Evolutionary conservation across 2,797 vertebrate species (phyloP), one percentile per base, ranked within the genome.

Genomic region (Lerista edwardsae): DNA sequence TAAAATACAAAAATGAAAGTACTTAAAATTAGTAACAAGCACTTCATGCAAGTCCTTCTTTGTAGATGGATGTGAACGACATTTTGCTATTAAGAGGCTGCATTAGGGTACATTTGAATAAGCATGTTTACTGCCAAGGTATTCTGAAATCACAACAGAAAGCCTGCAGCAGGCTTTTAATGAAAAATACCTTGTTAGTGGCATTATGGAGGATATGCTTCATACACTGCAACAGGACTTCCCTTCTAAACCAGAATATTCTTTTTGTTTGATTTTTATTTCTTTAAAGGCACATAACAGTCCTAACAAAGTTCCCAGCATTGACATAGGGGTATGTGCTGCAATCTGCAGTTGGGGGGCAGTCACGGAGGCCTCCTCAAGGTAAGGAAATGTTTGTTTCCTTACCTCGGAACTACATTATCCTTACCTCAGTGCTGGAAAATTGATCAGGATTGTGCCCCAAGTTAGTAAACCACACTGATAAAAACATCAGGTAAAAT

Each of bases 31-130:
- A 95, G 93, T 93, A 93, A 88, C 89, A 93, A 94, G 82, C 47
- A 93, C 87, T 92, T 82, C 74, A 65, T 65, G 87, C 82, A 91
- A 90, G 84, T 94, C 85, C 94, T 94, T 94, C 89, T 87, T 92
- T 89, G 64, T 93, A 94, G 88, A 89, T 82, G 75, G 82, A 83
- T 93, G 89, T 88, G 90, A 94, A 92, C 93, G 82, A 80, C 94
- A 93, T 95, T 95, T 91, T 67, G 88, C 29, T 47, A 82, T 64
- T 90, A 89, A 79, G 87, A 93, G n/a, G n/a, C 90, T 88, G 65
- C 87, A 92, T 92, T 87, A 85, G 86, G 90, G 84, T 84, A 84
- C 88, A 94, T 95, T 93, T 95, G 91, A 95, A 94, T 94, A 94
- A 89, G 85, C 75, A 82, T 64, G 87, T 89, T 91, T 89, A 92